Conservation (phyloP, 2,797 vertebrate genomes). For the Hemitrygon akajei region DNA sequence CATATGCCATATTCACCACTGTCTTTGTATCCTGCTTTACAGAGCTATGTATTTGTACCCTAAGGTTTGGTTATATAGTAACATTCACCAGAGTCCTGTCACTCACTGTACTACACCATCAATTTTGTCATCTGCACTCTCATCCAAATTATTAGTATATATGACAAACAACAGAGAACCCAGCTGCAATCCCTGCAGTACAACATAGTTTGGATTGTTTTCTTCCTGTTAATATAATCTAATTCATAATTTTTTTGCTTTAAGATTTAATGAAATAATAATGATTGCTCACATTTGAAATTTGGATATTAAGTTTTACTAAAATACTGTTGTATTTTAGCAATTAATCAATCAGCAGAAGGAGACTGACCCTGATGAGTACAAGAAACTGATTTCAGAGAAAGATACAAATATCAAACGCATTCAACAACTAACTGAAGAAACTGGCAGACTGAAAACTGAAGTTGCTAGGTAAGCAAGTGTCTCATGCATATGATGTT, state of each 20-base stretch:
- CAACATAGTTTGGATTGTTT: background rate
- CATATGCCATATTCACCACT: no score
- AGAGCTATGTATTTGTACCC: no score
- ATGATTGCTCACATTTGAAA: background rate
- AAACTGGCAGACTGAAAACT: constrained; percentile 71
- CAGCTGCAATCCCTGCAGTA: no score
- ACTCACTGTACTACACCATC: no score
- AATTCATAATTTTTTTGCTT: background rate
- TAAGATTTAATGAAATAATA: background rate
- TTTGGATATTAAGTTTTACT: background rate
- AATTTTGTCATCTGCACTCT: no score
- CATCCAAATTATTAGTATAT: no score
- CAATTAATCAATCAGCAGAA: constrained; percentile 90
- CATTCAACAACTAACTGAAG: constrained; percentile 86
- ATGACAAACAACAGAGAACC: no score
- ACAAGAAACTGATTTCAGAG: constrained; percentile 82
- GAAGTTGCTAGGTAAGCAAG: constrained; percentile 70
- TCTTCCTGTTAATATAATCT: background rate
- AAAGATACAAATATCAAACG: constrained; percentile 83
- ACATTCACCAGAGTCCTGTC: no score
- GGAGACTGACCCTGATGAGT: constrained; percentile 88
- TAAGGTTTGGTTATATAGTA: no score
- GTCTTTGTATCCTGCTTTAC: no score
- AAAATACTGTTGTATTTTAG: constrained; percentile 52
- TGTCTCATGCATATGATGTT: background rate